Evolutionary conservation across 2,113 vertebrate genomes (phyloP).

Genomic region (Trinectes maculatus): DNA sequence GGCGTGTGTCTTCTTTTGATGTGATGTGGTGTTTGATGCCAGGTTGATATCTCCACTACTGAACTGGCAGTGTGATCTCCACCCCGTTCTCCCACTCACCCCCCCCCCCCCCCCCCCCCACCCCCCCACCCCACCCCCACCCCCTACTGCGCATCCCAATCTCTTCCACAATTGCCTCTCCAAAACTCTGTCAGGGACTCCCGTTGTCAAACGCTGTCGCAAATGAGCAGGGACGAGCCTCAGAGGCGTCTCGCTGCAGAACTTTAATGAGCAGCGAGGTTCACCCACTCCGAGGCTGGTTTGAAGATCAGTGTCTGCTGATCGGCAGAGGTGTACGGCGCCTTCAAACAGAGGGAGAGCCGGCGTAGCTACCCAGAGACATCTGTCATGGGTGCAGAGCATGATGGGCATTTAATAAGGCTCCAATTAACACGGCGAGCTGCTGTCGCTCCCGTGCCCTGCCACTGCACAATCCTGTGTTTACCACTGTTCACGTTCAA

Average conservation of each 20-base stretch:
- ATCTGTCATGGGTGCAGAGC: constrained; percentile 47
- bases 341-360: constrained; percentile 43
- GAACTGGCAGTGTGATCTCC: constrained; percentile 60
- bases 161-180: constrained; percentile 27
- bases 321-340: constrained; percentile 10
- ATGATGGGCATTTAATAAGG: constrained; percentile 63
- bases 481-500: constrained; percentile 2
- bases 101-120: not conserved
- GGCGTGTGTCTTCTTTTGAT: constrained; percentile 69
- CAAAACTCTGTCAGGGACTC: constrained; percentile 39
- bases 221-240: constrained; percentile 33
- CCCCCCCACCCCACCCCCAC: not conserved
- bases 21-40: constrained; percentile 75
- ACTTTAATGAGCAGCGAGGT: constrained; percentile 61
- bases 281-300: constrained; percentile 19
- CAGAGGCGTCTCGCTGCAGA: constrained; percentile 28
- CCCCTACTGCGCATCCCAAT: not conserved
- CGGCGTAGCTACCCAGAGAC: constrained; percentile 21
- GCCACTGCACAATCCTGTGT: constrained; percentile 1
- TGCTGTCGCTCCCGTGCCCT: not conserved
- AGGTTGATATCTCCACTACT: constrained; percentile 65
- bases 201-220: constrained; percentile 37
- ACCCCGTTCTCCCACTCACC: constrained; percentile 32
- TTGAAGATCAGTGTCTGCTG: constrained; percentile 33
- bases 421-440: constrained; percentile 31